Conservation (phyloP, 2,113 vertebrate species). For the Beaufortia kweichowensis region DNA sequence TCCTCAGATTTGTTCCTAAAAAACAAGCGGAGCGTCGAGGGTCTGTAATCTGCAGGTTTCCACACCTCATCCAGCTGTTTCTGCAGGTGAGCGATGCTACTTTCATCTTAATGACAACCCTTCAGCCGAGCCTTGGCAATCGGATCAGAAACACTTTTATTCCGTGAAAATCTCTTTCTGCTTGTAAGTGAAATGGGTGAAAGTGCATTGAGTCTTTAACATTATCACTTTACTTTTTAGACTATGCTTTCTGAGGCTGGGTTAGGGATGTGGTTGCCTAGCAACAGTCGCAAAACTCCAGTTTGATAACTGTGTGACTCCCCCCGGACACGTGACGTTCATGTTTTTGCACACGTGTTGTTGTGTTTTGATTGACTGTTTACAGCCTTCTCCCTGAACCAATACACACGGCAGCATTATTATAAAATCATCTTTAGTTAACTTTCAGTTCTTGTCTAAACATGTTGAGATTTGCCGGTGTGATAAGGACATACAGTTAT, state of each 20-base stretch:
- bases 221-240: too few species aligned
- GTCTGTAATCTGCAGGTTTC: conserved; percentile 66
- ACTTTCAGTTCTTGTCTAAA: too few species aligned
- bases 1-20: neutral
- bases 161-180: conserved; percentile 7
- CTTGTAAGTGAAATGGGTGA: neutral
- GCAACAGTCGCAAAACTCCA: neutral
- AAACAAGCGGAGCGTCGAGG: neutral
- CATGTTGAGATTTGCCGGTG: too few species aligned
- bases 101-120: conserved; percentile 71
- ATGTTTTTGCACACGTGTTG: too few species aligned
- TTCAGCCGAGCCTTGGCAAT: conserved; percentile 59
- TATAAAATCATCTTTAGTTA: too few species aligned
- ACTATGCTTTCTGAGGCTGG: too few species aligned
- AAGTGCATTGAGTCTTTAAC: neutral
- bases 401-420: too few species aligned
- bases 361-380: too few species aligned
- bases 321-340: too few species aligned
- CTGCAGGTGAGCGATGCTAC: conserved; percentile 65
- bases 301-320: neutral
- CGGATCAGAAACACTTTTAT: neutral
- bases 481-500: too few species aligned
- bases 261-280: neutral
- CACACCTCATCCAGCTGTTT: conserved; percentile 63
- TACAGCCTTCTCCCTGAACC: too few species aligned